A percentile compares a stretch with the other conserved stretches of the same genome.
These are phyloP conservation scores for Mercenaria mercenaria DNA, from an alignment of 1,140 invertebrate genomes.

Conservation along the genomic window DNA sequence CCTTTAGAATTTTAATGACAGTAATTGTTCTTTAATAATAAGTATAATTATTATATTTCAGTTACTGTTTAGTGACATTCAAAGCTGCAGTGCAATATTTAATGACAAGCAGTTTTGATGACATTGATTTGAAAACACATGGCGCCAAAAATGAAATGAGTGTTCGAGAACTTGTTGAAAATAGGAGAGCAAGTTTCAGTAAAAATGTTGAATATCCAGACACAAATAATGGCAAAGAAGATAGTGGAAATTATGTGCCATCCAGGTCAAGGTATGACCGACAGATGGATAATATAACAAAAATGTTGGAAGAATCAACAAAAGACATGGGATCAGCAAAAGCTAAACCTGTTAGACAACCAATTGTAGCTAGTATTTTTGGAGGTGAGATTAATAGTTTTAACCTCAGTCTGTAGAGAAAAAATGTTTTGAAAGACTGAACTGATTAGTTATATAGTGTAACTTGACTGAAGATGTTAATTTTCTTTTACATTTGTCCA, in stretches of 20 bases:
- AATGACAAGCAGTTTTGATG: constrained; percentile 76
- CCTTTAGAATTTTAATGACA: too few relatives aligned
- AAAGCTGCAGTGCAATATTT: constrained; percentile 83
- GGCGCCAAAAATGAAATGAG: constrained; percentile 33
- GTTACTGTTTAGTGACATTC: constrained; percentile 83
- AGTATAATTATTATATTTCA: too few relatives aligned
- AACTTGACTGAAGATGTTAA: background rate
- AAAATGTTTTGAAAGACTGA: background rate
- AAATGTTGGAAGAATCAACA: constrained; percentile 73
- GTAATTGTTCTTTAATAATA: too few relatives aligned
- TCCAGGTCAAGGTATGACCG: constrained; percentile 70
- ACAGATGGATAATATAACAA: constrained; percentile 76
- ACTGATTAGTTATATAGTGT: background rate
- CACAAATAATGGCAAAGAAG: background rate
- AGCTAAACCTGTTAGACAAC: constrained; percentile 19
- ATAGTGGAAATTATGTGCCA: background rate
- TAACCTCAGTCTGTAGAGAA: background rate
- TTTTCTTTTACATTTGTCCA: too few relatives aligned
- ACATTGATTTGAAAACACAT: constrained; percentile 65
- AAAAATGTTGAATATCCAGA: constrained; percentile 5
- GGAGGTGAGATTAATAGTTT: constrained; percentile 70
- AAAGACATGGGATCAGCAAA: constrained; percentile 56
- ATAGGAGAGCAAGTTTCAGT: background rate
- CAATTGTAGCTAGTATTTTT: constrained; percentile 75
- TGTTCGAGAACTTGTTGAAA: background rate